These are phyloP conservation scores for Albula glossodonta DNA, from an alignment of 2,113 vertebrate genomes.

Conservation along the genomic window DNA sequence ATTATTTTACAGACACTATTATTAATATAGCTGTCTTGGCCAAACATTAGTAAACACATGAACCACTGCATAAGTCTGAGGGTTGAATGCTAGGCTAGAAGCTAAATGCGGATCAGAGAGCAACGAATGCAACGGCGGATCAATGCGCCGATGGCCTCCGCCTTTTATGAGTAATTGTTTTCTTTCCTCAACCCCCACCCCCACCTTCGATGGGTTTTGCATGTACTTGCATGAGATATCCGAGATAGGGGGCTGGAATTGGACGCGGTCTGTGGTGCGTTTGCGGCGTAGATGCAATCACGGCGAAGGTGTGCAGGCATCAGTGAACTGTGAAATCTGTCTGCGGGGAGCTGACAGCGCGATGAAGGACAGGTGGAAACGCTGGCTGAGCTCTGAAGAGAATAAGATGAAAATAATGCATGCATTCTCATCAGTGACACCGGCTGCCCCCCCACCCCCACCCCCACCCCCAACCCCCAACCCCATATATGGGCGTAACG, in stretches of 20 bases:
- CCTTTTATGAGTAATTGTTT: slow-evolving; percentile 42
- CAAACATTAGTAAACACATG: too few species aligned
- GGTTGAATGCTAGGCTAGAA: not conserved
- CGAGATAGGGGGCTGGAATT: slow-evolving; percentile 55
- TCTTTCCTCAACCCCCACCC: not conserved
- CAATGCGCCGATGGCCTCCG: slow-evolving; percentile 32
- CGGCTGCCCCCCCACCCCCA: not conserved
- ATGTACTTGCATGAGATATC: slow-evolving; percentile 51
- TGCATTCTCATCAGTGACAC: slow-evolving; percentile 62
- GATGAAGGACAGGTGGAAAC: slow-evolving; percentile 78
- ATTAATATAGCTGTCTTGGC: too few species aligned
- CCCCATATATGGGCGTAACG: too few species aligned
- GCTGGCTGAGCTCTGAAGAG: slow-evolving; percentile 66
- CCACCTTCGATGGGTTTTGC: slow-evolving; percentile 37
- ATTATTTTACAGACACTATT: not conserved
- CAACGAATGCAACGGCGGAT: not conserved
- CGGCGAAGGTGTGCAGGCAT: slow-evolving; percentile 61
- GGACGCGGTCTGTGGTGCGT: slow-evolving; percentile 58
- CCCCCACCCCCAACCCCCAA: too few species aligned
- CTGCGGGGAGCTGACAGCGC: slow-evolving; percentile 68
- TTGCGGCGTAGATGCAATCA: slow-evolving; percentile 54
- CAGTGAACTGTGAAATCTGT: slow-evolving; percentile 78
- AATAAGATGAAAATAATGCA: slow-evolving; percentile 50
- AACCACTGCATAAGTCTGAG: too few species aligned
- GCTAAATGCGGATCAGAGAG: not conserved